Evolutionary conservation across 2,797 vertebrate species (phyloP), one percentile per base, ranked within the genome.

Genomic region (Sciaenops ocellatus): DNA sequence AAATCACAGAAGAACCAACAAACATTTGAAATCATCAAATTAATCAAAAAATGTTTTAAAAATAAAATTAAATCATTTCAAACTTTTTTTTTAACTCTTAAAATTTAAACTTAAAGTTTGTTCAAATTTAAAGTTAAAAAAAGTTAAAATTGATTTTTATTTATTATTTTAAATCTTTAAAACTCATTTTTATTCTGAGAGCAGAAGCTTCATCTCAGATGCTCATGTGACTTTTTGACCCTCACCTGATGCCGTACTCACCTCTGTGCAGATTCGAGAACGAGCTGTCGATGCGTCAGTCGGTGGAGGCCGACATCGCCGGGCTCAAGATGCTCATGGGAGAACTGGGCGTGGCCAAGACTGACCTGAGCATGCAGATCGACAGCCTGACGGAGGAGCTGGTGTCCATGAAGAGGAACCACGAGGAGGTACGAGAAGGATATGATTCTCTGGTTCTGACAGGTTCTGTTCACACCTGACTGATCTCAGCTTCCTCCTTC

Each of bases 241-340:
- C 16, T 44, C 34, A 9, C 34, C 0, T 12, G 13, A 15, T 2
- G 3, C 18, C 2, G 1, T 44, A 0, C 3, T 10, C 7, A 60
- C 10, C 68, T 26, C 0, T 70, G 10, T 46, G n/a, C 73, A 95
- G 95, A 83, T 95, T 46, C 9, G 94, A 95, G 89, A 94, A 89
- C 3, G 94, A 95, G 88, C 64, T 95, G 71, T 17, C 54, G 3
- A 92, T 95, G 89, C 87, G 86, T 68, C 87, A 87, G 87, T 92
- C 90, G 0, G 93, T 95, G 72, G 94, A 95, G 78, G 91, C 83
- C 0, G 95, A 95, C 76, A 94, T 94, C n/a, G 61, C 84, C 0
- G 92, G 94, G 6, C 79, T 95, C 77, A 94, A 90, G 88, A 76
- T 48, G 66, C 50, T 95, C 63, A 41, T 93, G 62, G 89, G 86